A percentile compares a stretch with the other conserved stretches of the same genome.
Conservation (phyloP, 2,113 vertebrate genomes). For the Phalacrocorax brasilianus region DNA sequence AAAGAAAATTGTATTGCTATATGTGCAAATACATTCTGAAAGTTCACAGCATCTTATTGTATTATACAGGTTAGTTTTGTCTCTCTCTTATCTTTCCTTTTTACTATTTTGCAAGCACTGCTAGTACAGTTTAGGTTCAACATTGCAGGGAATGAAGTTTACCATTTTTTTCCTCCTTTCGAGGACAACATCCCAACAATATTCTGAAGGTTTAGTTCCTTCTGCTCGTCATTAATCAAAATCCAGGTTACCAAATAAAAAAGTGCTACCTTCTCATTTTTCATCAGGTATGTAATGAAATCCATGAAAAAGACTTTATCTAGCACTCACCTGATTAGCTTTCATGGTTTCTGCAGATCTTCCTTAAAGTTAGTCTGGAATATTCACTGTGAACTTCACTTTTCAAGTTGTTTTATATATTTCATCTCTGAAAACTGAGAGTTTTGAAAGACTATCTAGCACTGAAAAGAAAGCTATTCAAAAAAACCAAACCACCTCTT, state of each 20-base stretch:
- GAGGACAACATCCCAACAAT: background rate
- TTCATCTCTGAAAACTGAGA: background rate
- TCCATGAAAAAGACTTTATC: background rate
- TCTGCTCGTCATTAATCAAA: background rate
- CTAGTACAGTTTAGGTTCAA: background rate
- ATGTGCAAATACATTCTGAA: background rate
- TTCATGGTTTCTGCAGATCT: background rate
- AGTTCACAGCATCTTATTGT: background rate
- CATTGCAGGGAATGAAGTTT: background rate
- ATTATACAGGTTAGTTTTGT: background rate
- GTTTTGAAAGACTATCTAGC: background rate
- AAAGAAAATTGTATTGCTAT: accelerated
- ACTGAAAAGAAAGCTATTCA: background rate
- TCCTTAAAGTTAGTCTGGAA: background rate
- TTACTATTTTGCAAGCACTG: background rate
- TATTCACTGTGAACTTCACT: background rate
- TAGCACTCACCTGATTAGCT: background rate
- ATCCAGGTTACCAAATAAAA: background rate
- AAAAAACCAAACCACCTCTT: background rate
- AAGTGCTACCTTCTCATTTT: background rate
- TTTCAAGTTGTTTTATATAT: background rate
- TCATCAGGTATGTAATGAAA: background rate
- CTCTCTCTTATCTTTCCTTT: background rate
- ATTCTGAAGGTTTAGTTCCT: background rate
- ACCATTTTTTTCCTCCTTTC: background rate